Base-by-base conservation (phyloP, 2,888 invertebrate genomes). In the Meandrusa payeni region DNA sequence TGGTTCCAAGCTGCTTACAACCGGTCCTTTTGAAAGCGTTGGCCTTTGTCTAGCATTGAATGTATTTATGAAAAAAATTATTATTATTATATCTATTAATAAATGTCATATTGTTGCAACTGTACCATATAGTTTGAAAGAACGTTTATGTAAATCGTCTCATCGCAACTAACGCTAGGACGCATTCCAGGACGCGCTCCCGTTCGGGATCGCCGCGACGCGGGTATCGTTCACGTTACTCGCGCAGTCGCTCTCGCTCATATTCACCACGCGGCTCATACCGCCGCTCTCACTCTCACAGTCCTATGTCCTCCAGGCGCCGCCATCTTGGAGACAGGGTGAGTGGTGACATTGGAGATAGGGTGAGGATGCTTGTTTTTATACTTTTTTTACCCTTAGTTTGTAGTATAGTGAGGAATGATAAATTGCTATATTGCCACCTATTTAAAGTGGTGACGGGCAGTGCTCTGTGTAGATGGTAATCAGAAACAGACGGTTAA, bases 231-330 rank as follows among this genome's bases (percentile, higher is more conserved):
- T 79, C 87, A 47, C 89, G 91, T 52, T 91, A 92, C 69, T 92
- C 93, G 20, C 90, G 91, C 54, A 91, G 91, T 63, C 89, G 91
- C 54, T 91, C 91, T 13, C 89, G 91, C 51, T 91, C 92, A 27
- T 91, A 91, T 70, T 91, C 91, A 12, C 90, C 89, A 6, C 77
- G 85, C 44, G 81, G 91, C 48, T 89, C 90, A 38, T 90, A 91
- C 59, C 88, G 90, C 55, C 90, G 91, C 61, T 89, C 91, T 29
- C 91, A 91, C 77, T 92, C 94, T 47, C 91, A 93, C 67, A 95
- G 95, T 69, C 95, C 95, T 12, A 93, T 94, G 94, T 95, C 95
- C 20, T 92, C 92, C 53, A 90, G 95, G 48, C 89, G 94, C 57
- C 89, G 95, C 28, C 95, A 95, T 74, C 85, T 90, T 48, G 94